Evolutionary conservation across 2,113 vertebrate genomes (phyloP).

Genomic region (Felis catus): DNA sequence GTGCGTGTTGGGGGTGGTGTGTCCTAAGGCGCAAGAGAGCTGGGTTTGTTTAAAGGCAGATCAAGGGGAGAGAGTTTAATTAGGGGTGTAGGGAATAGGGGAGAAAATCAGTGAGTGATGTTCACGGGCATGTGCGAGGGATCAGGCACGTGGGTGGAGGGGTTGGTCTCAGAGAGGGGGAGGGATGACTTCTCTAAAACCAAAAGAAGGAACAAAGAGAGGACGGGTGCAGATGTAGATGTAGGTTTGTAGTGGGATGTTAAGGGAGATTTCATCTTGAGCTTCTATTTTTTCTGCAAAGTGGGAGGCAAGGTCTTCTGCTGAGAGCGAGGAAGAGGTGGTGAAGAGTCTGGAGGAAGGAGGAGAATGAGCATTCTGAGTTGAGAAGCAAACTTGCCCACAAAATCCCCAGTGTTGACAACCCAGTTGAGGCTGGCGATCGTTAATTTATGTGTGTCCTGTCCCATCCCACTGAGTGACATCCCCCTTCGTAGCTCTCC

Average conservation of each 20-base stretch:
- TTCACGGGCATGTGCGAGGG: not conserved
- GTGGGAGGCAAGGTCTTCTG: constrained; percentile 76
- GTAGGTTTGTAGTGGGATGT: constrained; percentile 74
- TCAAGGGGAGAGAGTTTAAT: not conserved
- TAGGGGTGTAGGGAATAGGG: not conserved
- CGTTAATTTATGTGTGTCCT: not conserved
- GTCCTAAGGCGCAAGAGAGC: not conserved
- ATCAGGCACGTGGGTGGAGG: constrained; percentile 44
- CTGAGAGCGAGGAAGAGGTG: constrained; percentile 58
- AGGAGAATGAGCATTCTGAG: constrained; percentile 42
- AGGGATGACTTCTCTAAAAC: constrained; percentile 51
- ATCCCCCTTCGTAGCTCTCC: not conserved
- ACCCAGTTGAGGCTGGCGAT: not conserved
- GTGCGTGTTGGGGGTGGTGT: too few relatives aligned
- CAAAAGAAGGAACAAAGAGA: constrained; percentile 59
- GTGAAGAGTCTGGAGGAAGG: constrained; percentile 45
- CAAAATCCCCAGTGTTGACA: not conserved
- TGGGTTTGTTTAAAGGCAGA: constrained; percentile 14
- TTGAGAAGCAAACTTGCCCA: constrained; percentile 6
- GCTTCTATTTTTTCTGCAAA: constrained; percentile 74
- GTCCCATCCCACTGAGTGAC: not conserved
- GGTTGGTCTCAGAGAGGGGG: constrained; percentile 51
- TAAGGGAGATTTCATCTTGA: constrained; percentile 71
- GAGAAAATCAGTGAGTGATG: not conserved
- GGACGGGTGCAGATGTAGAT: constrained; percentile 64